These are phyloP conservation scores for Pyrocephalus nanus DNA, from an alignment of 2,797 vertebrate genomes.

Conservation along the genomic window DNA sequence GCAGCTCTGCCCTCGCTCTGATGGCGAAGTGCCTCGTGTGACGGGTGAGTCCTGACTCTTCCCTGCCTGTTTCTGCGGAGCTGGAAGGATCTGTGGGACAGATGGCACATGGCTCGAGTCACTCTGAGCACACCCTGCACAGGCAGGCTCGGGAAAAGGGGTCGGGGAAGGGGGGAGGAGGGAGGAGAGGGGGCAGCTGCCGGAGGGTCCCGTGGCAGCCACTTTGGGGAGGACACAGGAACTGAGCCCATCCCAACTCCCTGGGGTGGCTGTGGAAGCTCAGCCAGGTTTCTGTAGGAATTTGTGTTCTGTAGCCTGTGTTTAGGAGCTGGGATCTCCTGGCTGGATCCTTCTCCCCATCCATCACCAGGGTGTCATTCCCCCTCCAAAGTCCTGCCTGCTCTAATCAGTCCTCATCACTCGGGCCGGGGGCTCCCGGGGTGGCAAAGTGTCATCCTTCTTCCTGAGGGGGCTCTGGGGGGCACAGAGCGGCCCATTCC, in stretches of 20 bases:
- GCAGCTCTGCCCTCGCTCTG: not conserved
- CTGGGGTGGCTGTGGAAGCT: not conserved
- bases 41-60: not conserved
- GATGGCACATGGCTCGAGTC: not conserved
- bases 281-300: not conserved
- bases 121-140: not conserved
- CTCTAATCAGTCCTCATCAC: not conserved
- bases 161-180: not conserved
- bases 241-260: not conserved
- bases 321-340: not conserved
- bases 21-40: accelerated
- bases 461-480: not conserved
- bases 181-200: not conserved
- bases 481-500: constrained; percentile 6
- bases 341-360: not conserved
- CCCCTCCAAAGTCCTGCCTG: not conserved
- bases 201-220: not conserved
- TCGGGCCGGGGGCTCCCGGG: not conserved
- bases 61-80: not conserved
- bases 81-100: not conserved
- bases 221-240: not conserved
- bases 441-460: not conserved
- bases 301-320: not conserved
- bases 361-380: not conserved
- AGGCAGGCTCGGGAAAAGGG: not conserved